Base-by-base conservation (phyloP, 2,113 vertebrate genomes). In the Tenrec ecaudatus region DNA sequence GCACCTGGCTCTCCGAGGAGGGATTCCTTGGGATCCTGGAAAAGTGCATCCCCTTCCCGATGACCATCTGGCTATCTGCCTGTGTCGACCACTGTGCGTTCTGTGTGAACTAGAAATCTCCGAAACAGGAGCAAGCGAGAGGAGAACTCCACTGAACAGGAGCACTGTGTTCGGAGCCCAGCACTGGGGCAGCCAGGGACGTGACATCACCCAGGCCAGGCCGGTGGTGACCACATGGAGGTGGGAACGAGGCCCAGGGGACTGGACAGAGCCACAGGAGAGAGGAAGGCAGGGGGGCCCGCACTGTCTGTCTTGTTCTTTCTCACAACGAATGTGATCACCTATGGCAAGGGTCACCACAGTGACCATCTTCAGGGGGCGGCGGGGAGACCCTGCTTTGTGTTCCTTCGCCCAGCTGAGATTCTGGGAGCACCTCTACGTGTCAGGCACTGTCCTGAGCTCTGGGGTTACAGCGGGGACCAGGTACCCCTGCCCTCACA, bases 271-370 rank as follows among this genome's bases (percentile, higher is more conserved):
- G 57, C 60, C 15, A 25, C 1, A 2, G 60, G 47, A 53, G 43
- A 20, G 31, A 82, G 62, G n/a, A 68, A 15, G 29, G 38, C 17
- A 11, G 47, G n/a, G 10, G 27, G 29, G n/a, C 43, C 60, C 60
- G 22, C 60, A 6, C 22, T 23, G 17, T 62, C 4, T 23, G 4
- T 23, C 60, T 62, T 62, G 60, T 38, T 64, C 75, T n/a, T 89
- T 91, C 92, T 88, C 78, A 36, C 64, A 64, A 89, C 83, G 12
- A 43, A 83, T 62, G 20, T 38, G 27, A 33, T 79, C 47, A 29
- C 20, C 16, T 4, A 43, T 88, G 68, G 86, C 31, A 23, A 57
- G n/a, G 3, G 3, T 0, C 2, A 77, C 43, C 6, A 19, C 6
- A 19, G 77, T 81, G 29, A 68, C 27, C 40, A 14, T 4, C 20